phyloP scores from a whole-genome alignment of 1,140 invertebrate genomes.

The Scaptomyza graminum region DNA sequence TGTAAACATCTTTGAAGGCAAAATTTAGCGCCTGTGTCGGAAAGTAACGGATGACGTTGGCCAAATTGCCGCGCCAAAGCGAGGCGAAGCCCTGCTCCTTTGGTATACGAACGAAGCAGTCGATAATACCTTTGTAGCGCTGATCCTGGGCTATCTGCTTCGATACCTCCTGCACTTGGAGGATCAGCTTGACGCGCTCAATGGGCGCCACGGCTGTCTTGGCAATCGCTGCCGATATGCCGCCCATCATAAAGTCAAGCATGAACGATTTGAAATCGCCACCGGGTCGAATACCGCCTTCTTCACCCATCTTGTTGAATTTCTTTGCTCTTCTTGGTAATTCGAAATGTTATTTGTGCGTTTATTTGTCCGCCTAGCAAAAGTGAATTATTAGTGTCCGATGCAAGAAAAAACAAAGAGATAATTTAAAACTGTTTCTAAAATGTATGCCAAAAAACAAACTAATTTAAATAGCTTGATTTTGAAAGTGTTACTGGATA shows the following conservation, averaged over 20 bases:
- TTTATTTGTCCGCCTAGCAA: background rate
- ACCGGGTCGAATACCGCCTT: constrained; percentile 67
- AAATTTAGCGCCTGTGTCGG: constrained; percentile 98
- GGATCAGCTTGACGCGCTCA: constrained; percentile 95
- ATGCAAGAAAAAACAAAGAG: constrained; percentile 16
- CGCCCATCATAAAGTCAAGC: constrained; percentile 94
- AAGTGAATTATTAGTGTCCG: background rate
- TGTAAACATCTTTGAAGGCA: constrained; percentile 96
- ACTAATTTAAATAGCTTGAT: constrained; percentile 9
- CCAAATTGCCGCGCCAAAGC: constrained; percentile 97
- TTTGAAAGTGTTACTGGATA: background rate
- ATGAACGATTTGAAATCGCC: constrained; percentile 83
- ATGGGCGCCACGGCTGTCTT: constrained; percentile 96
- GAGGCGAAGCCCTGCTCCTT: constrained; percentile 92
- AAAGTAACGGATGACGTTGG: constrained; percentile 96
- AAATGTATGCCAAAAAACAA: constrained; percentile 1
- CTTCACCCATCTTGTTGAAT: constrained; percentile 80
- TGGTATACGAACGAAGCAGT: constrained; percentile 88
- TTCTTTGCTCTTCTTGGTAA: background rate
- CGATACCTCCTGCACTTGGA: constrained; percentile 93
- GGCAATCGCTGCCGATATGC: constrained; percentile 93
- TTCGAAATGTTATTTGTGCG: too few relatives aligned
- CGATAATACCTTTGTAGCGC: constrained; percentile 89
- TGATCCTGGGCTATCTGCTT: constrained; percentile 91
- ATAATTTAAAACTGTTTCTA: constrained; percentile 4